phyloP scores from a whole-genome alignment of 2,888 invertebrate species.

The Antitype chi region DNA sequence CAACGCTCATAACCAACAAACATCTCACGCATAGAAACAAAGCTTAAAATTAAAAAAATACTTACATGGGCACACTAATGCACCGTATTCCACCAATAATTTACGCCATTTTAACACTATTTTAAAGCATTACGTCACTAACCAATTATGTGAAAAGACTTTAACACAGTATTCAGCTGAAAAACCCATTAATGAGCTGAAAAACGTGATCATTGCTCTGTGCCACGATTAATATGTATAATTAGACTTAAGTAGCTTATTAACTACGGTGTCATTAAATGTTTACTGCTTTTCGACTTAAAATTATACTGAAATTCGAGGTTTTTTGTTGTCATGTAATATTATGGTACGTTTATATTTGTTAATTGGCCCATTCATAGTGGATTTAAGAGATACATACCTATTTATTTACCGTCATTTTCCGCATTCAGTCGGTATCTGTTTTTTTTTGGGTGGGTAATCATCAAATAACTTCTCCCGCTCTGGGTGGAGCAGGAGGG shows the following conservation, averaged over 20 bases:
- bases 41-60: background rate
- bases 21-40: background rate
- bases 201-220: slow-evolving; percentile 20
- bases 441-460: no score
- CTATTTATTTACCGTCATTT: background rate
- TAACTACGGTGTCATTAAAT: background rate
- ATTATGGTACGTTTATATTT: background rate
- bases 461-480: no score
- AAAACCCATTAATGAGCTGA: slow-evolving; percentile 16
- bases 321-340: background rate
- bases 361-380: no score
- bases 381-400: background rate
- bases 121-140: slow-evolving; percentile 14
- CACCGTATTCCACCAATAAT: background rate
- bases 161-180: slow-evolving; percentile 4
- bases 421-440: background rate
- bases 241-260: slow-evolving; percentile 26
- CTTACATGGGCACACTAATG: background rate
- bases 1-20: no score
- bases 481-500: no score
- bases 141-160: slow-evolving; percentile 18
- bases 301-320: slow-evolving; percentile 4
- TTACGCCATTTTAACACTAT: background rate
- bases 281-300: slow-evolving; percentile 5
- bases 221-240: slow-evolving; percentile 23